A percentile compares a stretch with the other conserved stretches of the same genome.
Evolutionary conservation across 1,140 invertebrate species (phyloP).

Genomic region (Nasonia longicornis): DNA sequence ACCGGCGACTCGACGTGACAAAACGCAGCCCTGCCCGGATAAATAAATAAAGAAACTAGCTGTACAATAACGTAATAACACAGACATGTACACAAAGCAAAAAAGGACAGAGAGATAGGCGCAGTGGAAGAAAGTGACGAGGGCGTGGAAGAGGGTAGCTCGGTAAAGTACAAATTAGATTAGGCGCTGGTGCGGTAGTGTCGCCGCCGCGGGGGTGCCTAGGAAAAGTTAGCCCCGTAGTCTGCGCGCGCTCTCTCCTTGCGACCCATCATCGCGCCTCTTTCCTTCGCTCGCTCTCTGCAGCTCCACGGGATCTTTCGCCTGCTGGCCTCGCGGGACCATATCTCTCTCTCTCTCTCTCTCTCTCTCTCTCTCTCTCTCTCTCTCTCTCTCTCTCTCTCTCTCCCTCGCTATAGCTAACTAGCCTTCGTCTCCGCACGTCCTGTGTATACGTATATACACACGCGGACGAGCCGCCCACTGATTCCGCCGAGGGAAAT

Average conservation of each 20-base stretch:
- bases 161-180: conserved; percentile 53
- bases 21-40: background rate
- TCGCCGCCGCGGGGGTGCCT: conserved; percentile 49
- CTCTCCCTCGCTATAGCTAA: background rate
- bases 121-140: conserved; percentile 19
- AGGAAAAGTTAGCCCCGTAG: conserved; percentile 48
- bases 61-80: background rate
- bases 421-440: background rate
- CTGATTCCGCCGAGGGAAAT: conserved; percentile 49
- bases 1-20: background rate
- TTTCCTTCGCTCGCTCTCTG: background rate
- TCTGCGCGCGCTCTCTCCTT: background rate
- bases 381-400: background rate
- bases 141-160: conserved; percentile 6
- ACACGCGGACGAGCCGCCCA: conserved; percentile 2
- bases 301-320: conserved; percentile 8
- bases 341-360: background rate
- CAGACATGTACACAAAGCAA: background rate
- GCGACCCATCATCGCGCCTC: background rate
- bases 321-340: background rate
- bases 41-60: background rate
- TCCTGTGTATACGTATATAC: background rate
- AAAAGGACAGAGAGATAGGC: conserved; percentile 14
- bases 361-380: background rate
- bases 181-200: conserved; percentile 45